Evolutionary conservation across 2,113 vertebrate species (phyloP).

Genomic region (Leucoraja erinaceus): DNA sequence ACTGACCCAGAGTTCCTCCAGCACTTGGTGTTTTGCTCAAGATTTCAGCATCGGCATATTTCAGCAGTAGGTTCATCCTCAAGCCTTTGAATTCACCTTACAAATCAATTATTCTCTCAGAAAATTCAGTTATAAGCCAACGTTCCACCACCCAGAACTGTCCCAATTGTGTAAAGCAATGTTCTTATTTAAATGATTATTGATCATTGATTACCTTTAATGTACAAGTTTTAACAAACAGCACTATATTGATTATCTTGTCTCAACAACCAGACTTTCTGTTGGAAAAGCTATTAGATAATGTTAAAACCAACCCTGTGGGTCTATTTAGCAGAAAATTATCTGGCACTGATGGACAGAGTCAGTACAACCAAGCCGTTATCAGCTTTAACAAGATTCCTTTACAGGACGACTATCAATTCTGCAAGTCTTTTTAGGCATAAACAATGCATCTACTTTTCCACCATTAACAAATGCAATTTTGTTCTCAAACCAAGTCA

Average conservation of each 20-base stretch:
- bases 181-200: not conserved
- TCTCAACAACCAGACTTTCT: conserved; percentile 6
- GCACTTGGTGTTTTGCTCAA: too few species aligned
- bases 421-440: not conserved
- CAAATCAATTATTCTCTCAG: not conserved
- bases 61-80: not conserved
- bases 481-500: not conserved
- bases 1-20: too few species aligned
- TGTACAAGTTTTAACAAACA: not conserved
- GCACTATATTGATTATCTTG: not conserved
- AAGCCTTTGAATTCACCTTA: not conserved
- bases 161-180: not conserved
- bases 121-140: not conserved
- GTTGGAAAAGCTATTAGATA: conserved; percentile 2
- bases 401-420: not conserved
- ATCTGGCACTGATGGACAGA: not conserved
- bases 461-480: too few species aligned
- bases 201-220: not conserved
- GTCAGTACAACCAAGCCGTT: not conserved
- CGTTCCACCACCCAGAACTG: not conserved
- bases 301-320: not conserved
- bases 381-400: not conserved
- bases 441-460: not conserved
- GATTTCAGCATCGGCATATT: not conserved
- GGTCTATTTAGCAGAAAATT: not conserved